phyloP scores from a whole-genome alignment of 2,797 vertebrate species.

The Pseudochromis fuscus region DNA sequence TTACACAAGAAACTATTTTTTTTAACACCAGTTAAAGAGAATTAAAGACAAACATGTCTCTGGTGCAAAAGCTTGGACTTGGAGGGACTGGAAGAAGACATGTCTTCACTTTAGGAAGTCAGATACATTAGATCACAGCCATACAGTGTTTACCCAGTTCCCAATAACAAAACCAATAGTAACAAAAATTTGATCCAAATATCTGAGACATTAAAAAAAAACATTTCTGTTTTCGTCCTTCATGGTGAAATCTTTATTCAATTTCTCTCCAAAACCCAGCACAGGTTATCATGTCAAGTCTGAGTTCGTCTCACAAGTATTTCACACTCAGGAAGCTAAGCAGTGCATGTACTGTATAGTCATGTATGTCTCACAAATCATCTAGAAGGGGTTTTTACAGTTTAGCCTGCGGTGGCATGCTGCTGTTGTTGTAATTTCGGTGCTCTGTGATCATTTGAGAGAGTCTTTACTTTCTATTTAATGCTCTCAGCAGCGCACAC shows the following conservation, averaged over 20 bases:
- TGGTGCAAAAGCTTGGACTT: no score
- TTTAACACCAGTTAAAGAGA: background rate
- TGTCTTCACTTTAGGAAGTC: background rate
- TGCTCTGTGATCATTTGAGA: slow-evolving; percentile 74
- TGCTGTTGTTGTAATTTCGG: slow-evolving; percentile 68
- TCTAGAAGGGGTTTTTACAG: slow-evolving; percentile 63
- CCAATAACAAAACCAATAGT: background rate
- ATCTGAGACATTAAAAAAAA: slow-evolving; percentile 50
- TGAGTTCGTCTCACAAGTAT: slow-evolving; percentile 58
- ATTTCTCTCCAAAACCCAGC: slow-evolving; percentile 62
- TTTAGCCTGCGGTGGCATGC: slow-evolving; percentile 76
- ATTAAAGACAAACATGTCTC: no score
- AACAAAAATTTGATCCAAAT: background rate
- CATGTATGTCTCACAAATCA: slow-evolving; percentile 60
- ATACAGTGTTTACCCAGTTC: background rate
- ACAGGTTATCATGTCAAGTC: slow-evolving; percentile 58
- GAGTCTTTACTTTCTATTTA: slow-evolving; percentile 57
- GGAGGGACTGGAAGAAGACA: background rate
- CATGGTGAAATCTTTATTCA: slow-evolving; percentile 80
- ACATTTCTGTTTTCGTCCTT: slow-evolving; percentile 57
- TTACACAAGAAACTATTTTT: background rate
- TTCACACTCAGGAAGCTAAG: slow-evolving; percentile 80
- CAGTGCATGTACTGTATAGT: slow-evolving; percentile 61
- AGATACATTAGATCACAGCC: no score
- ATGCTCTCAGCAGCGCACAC: slow-evolving; percentile 49